A percentile compares a stretch with the other conserved stretches of the same genome.
Evolutionary conservation across 2,888 invertebrate genomes (phyloP).

Genomic region (Agelastica alni): DNA sequence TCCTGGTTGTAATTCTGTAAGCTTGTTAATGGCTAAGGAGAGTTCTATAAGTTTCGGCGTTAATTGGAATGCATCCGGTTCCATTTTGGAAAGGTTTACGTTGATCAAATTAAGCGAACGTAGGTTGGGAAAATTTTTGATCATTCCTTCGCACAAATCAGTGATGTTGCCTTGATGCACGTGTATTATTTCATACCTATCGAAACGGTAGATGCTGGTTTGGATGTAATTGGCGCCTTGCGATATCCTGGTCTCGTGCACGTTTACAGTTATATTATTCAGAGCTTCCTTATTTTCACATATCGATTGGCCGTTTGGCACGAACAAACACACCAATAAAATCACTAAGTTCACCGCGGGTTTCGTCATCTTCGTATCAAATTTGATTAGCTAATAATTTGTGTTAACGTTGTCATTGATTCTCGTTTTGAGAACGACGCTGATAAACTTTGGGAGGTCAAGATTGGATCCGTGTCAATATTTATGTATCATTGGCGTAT

Average conservation of each 20-base stretch:
- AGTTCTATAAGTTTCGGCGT: slow-evolving; percentile 38
- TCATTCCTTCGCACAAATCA: slow-evolving; percentile 44
- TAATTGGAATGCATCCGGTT: slow-evolving; percentile 41
- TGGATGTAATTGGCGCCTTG: slow-evolving; percentile 14
- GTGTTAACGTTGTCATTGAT: not conserved
- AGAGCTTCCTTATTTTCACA: slow-evolving; percentile 39
- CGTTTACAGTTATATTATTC: slow-evolving; percentile 35
- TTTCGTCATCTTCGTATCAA: not conserved
- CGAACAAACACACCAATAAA: not conserved
- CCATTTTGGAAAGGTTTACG: slow-evolving; percentile 40
- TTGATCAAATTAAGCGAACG: slow-evolving; percentile 39
- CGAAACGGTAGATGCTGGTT: slow-evolving; percentile 33
- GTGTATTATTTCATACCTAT: slow-evolving; percentile 37
- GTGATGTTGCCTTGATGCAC: slow-evolving; percentile 41
- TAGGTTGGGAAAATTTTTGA: slow-evolving; percentile 40
- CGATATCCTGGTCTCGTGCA: slow-evolving; percentile 21
- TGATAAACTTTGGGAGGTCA: slow-evolving; percentile 14
- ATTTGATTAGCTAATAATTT: not conserved
- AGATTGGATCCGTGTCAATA: slow-evolving; percentile 2
- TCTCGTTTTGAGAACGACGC: not conserved
- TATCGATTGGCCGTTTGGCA: slow-evolving; percentile 1
- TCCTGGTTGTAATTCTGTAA: slow-evolving; percentile 36
- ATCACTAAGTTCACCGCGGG: no score
- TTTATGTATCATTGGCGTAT: not conserved
- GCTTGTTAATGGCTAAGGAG: slow-evolving; percentile 43